These are phyloP conservation scores for Microcaecilia unicolor DNA, from an alignment of 2,797 vertebrate genomes.

Conservation along the genomic window DNA sequence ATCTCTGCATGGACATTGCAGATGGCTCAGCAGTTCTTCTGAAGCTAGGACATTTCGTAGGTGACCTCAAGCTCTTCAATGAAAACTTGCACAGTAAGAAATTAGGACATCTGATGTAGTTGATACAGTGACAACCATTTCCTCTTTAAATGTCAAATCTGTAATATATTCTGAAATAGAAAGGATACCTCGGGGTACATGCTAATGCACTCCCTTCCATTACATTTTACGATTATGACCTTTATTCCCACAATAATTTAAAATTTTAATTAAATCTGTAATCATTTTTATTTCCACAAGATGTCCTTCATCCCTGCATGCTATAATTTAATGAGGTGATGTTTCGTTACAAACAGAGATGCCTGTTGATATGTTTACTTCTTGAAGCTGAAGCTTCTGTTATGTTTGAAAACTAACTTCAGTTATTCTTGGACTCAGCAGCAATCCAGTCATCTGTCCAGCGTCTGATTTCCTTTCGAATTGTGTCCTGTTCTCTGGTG, in stretches of 20 bases:
- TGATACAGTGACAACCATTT: constrained; percentile 32
- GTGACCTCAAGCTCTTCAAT: too few species aligned
- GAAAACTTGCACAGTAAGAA: background rate
- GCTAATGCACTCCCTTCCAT: constrained; percentile 39
- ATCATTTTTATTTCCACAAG: constrained; percentile 34
- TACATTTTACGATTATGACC: constrained; percentile 46
- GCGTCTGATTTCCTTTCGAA: too few species aligned
- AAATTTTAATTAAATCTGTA: constrained; percentile 48
- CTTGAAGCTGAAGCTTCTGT: constrained; percentile 10
- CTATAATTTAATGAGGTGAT: constrained; percentile 35
- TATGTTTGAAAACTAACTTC: constrained; percentile 18
- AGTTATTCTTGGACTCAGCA: background rate
- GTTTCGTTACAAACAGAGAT: constrained; percentile 33
- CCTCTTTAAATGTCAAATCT: constrained; percentile 38
- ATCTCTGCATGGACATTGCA: too few species aligned
- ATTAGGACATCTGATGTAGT: background rate
- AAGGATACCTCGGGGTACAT: constrained; percentile 30
- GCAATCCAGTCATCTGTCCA: too few species aligned
- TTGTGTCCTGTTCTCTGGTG: too few species aligned
- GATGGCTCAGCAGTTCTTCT: too few species aligned
- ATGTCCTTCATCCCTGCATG: constrained; percentile 31
- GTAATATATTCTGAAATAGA: constrained; percentile 32
- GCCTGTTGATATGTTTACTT: constrained; percentile 22
- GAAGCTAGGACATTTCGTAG: too few species aligned
- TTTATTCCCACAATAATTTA: constrained; percentile 50